phyloP scores from a whole-genome alignment of 1,140 invertebrate genomes.

The Brachionus plicatilis region DNA sequence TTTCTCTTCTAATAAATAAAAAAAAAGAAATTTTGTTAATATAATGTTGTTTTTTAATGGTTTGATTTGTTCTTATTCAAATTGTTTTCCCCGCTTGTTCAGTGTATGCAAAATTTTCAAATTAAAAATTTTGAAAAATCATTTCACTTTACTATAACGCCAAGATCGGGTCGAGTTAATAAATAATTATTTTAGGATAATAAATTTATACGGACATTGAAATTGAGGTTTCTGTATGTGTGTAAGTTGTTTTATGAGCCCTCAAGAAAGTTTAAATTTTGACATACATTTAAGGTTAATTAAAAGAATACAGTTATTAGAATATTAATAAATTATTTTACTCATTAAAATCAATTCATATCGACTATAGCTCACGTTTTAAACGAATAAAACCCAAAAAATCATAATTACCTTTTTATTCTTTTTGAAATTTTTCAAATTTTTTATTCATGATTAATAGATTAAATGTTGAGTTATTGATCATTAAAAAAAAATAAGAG shows the following conservation, averaged over 20 bases:
- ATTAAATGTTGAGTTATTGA: background rate
- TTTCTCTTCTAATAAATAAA: background rate
- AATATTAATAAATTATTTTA: constrained; percentile 3
- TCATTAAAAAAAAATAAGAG: constrained; percentile 21
- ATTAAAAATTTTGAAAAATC: background rate
- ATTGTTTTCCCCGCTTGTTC: background rate
- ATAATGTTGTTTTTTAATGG: background rate
- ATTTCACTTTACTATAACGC: background rate
- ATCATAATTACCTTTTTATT: constrained; percentile 28
- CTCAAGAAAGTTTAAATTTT: constrained; percentile 13
- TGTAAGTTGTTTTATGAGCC: background rate
- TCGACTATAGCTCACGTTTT: constrained; percentile 4
- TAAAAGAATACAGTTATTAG: constrained; percentile 12
- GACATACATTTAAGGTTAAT: constrained; percentile 10
- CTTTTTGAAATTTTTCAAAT: background rate
- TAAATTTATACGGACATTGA: background rate
- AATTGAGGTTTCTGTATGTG: background rate
- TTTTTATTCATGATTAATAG: background rate
- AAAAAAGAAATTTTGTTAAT: constrained; percentile 3
- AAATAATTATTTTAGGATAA: background rate
- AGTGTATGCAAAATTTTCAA: background rate
- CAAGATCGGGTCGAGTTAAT: background rate
- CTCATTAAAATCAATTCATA: background rate
- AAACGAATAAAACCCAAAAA: background rate
- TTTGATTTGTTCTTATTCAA: background rate